Conservation (phyloP, 2,888 invertebrate species). For the Lasioglossum marginatum region DNA sequence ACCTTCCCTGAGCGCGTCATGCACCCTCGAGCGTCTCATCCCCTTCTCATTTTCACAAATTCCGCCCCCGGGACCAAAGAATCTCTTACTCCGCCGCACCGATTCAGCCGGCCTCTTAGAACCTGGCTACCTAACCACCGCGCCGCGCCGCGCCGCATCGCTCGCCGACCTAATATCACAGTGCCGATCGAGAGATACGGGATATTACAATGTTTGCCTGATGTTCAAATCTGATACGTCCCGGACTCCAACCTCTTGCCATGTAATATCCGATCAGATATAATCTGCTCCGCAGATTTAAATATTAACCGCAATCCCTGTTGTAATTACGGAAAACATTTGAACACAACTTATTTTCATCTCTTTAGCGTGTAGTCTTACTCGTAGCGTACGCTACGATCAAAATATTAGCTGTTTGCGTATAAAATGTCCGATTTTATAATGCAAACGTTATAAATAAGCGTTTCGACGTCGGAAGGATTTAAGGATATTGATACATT, state of each 20-base stretch:
- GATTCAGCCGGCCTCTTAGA: not conserved
- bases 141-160: not conserved
- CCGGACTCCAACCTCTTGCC: not conserved
- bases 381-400: no score
- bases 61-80: slow-evolving; percentile 44
- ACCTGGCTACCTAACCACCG: not conserved
- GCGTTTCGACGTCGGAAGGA: no score
- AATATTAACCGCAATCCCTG: not conserved
- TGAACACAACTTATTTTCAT: not conserved
- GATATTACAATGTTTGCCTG: not conserved
- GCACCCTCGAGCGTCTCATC: slow-evolving; percentile 44
- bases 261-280: not conserved
- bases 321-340: not conserved
- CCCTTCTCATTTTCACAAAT: slow-evolving; percentile 47
- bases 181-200: not conserved
- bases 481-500: no score
- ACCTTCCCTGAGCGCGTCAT: slow-evolving; percentile 10
- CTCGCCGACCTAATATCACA: slow-evolving; percentile 14
- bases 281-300: not conserved
- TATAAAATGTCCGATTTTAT: no score
- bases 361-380: no score
- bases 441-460: no score
- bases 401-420: no score
- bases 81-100: slow-evolving; percentile 22
- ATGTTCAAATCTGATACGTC: not conserved